Evolutionary conservation across 2,888 invertebrate genomes (phyloP), one percentile per base, ranked within the genome.

Genomic region (Lasioglossum oenotherae): DNA sequence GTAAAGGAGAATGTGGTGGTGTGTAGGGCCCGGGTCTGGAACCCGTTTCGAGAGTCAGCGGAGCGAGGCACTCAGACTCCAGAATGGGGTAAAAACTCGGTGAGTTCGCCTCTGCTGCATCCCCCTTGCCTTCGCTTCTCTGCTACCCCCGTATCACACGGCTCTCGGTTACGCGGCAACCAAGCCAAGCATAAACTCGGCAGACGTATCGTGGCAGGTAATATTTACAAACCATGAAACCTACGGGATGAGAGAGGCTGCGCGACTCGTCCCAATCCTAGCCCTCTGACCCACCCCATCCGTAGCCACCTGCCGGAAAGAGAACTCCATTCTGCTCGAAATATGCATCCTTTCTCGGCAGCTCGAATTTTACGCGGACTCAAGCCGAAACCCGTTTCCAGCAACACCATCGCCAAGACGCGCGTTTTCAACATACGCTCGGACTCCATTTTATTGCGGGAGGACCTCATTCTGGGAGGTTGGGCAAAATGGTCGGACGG

Each of bases 1-100:
- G 84, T 81, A 84, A 74, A 87, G 84, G 86, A 81, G 82, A 83
- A 86, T 78, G 89, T 83, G 89, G 86, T 85, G 84, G 89, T 88
- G 87, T 86, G 90, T 84, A 85, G 87, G 91, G 79, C 86, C 85
- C 79, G 82, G 88, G 89, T 92, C 91, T 89, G 88, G 92, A 92
- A 92, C 93, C 93, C 92, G 93, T 94, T 94, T 94, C 93, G 91
- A 94, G 93, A 94, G 92, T 92, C 94, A 94, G 93, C 94, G 89
- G 91, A 93, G 94, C 94, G 93, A 92, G 91, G 93, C 93, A 94
- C 94, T 94, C 94, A 94, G 94, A 94, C 94, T 94, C 92, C 90
- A 92, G 93, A 93, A 93, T 93, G 92, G 93, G 93, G 93, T 92
- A 93, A 94, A 94, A 94, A 93, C 92, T 93, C 94, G 91, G 93